Base-by-base conservation (phyloP, 2,888 invertebrate species). In the Cosmorhoe ocellata region DNA sequence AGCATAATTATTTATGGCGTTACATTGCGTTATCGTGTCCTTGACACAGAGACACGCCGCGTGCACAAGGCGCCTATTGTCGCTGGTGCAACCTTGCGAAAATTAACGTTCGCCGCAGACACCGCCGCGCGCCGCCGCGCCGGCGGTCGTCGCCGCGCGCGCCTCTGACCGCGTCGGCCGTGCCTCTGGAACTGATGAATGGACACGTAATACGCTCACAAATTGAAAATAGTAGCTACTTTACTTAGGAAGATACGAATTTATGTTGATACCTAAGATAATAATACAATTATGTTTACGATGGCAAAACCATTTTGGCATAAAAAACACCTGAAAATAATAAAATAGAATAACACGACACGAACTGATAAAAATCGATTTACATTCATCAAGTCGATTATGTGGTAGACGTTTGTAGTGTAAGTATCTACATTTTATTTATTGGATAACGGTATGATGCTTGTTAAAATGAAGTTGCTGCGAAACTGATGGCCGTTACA, bases 41-140 rank as follows among this genome's bases (percentile, higher is more conserved):
- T 89, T 90, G 89, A 89, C 89, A 89, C 84, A 88, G 85, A 89
- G 87, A 84, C 80, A 76, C 71, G 71, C 83, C 71, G 78, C 83
- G 76, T 81, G 84, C 75, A 86, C 84, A 88, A 85, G 80, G 78
- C 76, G 79, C 77, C 81, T 81, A 84, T 84, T 87, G 88, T 88
- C 78, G 77, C 69, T 79, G 7, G 6, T 18, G 80, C 88, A 88
- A 88, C 87, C 85, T 88, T 89, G 86, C 84, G 80, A 82, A 86
- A 86, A 83, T 81, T 78, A 79, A 76, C 71, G 75, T 68, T 71
- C 64, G 76, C 50, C 61, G 61, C 43, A 32, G 28, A 36, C 41
- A 27, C 9, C 49, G 49, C 22, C 28, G 63, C 53, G 44, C 22
- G 18, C 18, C 3, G 3, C 18, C 3, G 3, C 18, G 4, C 4